Conservation (phyloP, 2,888 invertebrate genomes). For the Kryphioiulus occultus region DNA sequence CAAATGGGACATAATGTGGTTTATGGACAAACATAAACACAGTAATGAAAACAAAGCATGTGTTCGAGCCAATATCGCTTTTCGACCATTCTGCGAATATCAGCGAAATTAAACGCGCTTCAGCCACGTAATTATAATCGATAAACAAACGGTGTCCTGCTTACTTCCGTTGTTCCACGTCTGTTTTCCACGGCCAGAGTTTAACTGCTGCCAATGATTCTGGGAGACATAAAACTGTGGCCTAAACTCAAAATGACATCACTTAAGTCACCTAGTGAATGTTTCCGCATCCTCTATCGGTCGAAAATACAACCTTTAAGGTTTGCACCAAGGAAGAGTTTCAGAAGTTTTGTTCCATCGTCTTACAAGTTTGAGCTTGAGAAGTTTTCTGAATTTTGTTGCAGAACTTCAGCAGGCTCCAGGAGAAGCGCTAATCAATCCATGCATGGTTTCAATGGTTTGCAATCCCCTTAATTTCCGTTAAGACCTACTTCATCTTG, state of each 20-base stretch:
- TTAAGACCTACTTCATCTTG: no score
- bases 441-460: no score
- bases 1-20: constrained; percentile 31
- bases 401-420: no score
- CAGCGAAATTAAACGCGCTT: constrained; percentile 8
- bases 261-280: neutral
- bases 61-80: neutral
- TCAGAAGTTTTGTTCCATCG: no score
- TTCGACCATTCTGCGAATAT: neutral
- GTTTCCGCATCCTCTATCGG: neutral
- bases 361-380: no score
- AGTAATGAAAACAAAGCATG: constrained; percentile 35
- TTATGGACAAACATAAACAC: constrained; percentile 31
- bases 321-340: no score
- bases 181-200: neutral
- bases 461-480: no score
- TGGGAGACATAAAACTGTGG: neutral
- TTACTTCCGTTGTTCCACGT: neutral
- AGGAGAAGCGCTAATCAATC: no score
- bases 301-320: neutral
- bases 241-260: neutral
- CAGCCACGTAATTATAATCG: neutral
- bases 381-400: no score
- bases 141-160: neutral
- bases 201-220: neutral